phyloP scores from a whole-genome alignment of 2,888 invertebrate genomes.

The Hirtodrosophila cameraria region DNA sequence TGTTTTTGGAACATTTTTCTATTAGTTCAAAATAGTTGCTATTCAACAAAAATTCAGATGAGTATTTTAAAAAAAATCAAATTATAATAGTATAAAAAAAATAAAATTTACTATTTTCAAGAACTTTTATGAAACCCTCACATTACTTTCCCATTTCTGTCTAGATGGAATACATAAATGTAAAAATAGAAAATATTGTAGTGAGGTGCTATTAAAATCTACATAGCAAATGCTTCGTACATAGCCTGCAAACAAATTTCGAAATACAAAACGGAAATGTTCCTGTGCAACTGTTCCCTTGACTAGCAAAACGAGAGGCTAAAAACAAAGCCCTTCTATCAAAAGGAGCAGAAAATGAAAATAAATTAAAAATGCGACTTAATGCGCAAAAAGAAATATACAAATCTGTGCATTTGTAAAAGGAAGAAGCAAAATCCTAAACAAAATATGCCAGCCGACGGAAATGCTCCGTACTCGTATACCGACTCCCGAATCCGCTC shows the following conservation, averaged over 20 bases:
- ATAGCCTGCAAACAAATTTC: constrained; percentile 55
- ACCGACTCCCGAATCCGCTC: not conserved
- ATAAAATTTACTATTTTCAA: too few species aligned
- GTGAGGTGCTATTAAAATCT: constrained; percentile 30
- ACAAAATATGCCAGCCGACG: constrained; percentile 70
- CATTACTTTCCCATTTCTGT: not conserved
- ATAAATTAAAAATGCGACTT: constrained; percentile 75
- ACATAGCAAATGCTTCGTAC: constrained; percentile 39
- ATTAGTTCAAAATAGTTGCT: too few species aligned
- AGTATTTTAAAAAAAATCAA: too few species aligned
- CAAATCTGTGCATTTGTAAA: constrained; percentile 72
- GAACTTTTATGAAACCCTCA: not conserved
- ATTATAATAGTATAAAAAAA: too few species aligned
- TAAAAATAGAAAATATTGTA: constrained; percentile 12
- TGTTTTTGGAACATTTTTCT: too few species aligned
- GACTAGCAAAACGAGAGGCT: constrained; percentile 4
- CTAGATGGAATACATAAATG: constrained; percentile 14
- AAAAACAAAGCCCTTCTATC: constrained; percentile 39
- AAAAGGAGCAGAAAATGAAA: constrained; percentile 43
- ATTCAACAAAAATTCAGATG: too few species aligned
- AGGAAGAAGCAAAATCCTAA: constrained; percentile 69
- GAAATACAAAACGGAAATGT: constrained; percentile 75
- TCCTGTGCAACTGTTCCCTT: constrained; percentile 20
- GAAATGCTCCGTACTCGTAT: constrained; percentile 23
- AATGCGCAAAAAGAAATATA: constrained; percentile 58